phyloP scores from a whole-genome alignment of 2,888 invertebrate genomes.

The Gymnosoma rotundatum region DNA sequence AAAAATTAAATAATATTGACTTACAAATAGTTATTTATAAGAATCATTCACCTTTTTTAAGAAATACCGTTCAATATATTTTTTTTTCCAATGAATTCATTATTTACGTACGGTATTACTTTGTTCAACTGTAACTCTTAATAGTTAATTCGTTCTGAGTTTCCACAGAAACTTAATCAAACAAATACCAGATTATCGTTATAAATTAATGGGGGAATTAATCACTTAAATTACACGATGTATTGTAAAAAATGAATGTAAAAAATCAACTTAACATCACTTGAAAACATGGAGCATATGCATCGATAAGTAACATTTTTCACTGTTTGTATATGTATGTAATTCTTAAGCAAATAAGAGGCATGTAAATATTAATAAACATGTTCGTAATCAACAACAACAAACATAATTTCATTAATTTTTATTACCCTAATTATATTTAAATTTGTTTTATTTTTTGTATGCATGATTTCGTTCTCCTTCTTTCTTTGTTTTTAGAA shows the following conservation, averaged over 20 bases:
- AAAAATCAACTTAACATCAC: conserved; percentile 6
- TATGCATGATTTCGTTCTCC: background rate
- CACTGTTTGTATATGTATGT: background rate
- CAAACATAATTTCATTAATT: too few relatives aligned
- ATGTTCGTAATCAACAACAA: conserved; percentile 37
- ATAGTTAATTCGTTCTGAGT: conserved; percentile 4
- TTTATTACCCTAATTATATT: conserved; percentile 55
- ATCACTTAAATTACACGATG: conserved; percentile 59
- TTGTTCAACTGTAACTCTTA: conserved; percentile 34
- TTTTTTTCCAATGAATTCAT: too few relatives aligned
- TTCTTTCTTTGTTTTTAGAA: conserved; percentile 5
- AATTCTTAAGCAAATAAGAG: conserved; percentile 17
- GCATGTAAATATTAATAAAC: conserved; percentile 56
- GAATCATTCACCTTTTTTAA: too few relatives aligned
- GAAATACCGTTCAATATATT: too few relatives aligned
- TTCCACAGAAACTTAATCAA: conserved; percentile 15
- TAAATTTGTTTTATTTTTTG: conserved; percentile 6
- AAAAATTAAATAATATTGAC: too few relatives aligned
- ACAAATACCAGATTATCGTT: too few relatives aligned
- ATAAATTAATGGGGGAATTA: conserved; percentile 57
- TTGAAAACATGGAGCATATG: conserved; percentile 14
- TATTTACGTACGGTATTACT: conserved; percentile 12
- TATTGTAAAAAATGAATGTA: conserved; percentile 24
- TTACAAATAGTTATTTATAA: too few relatives aligned
- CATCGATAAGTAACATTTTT: background rate